Base-by-base conservation (phyloP, 2,797 vertebrate genomes). In the Sebastolobus alascanus region DNA sequence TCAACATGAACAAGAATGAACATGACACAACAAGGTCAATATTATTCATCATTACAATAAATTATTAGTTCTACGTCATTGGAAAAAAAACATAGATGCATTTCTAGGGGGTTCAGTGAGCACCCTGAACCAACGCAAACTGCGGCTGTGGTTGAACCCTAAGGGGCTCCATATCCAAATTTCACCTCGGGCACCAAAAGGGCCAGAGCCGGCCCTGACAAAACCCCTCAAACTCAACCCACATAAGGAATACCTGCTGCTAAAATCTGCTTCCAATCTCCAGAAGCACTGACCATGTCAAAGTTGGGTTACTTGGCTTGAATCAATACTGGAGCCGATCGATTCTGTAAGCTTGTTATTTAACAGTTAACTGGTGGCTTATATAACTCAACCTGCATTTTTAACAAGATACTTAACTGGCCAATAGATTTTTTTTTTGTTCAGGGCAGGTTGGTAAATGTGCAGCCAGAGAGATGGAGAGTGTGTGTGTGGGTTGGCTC, bases 251-350 rank as follows among this genome's bases (percentile, higher is more conserved):
- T 0, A 29, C 11, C 38, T 46, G 33, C 38, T 55, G 18, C 20
- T 46, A 35, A 37, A 2, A 68, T 59, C 46, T 77, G 68, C 60
- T 59, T 52, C 25, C 56, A 75, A 13, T 22, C 4, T 69, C 54
- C 12, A 18, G 16, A 69, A 61, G 14, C 9, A 65, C 38, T 27
- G 71, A 72, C 16, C 20, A 33, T 79, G 68, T 69, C 59, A 78
- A 79, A 81, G 71, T 68, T 77, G 46, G 58, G 25, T 60, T 27
- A 65, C 67, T 68, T 74, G 50, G 35, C 70, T 79, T 35, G 37
- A 56, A 80, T 89, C 73, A 60, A 87, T 87, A 76, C 20, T 1
- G 61, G 25, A 84, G 73, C 54, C n/a, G 54, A 84, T 75, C 58
- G 8, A 79, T 80, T 56, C 2, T 35, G 27, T 35, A 11, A 61